Evolutionary conservation across 2,888 invertebrate genomes (phyloP).

Genomic region (Apamea epomidion): DNA sequence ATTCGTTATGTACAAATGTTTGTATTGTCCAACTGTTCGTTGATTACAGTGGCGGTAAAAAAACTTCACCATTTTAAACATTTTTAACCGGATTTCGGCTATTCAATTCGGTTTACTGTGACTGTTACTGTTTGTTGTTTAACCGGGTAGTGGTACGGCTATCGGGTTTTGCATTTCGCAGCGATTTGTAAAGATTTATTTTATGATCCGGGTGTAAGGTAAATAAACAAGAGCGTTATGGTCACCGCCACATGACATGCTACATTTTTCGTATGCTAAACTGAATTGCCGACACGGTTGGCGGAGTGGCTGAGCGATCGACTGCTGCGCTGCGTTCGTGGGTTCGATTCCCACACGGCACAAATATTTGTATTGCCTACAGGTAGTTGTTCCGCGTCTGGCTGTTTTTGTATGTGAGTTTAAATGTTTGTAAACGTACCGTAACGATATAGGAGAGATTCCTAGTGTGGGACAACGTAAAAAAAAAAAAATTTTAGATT

Average conservation of each 20-base stretch:
- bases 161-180: conserved; percentile 31
- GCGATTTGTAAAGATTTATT: conserved; percentile 32
- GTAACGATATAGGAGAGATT: too few species aligned
- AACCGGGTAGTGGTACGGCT: conserved; percentile 43
- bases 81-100: conserved; percentile 61
- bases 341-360: too few species aligned
- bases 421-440: too few species aligned
- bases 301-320: too few species aligned
- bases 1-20: conserved; percentile 69
- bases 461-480: too few species aligned
- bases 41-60: conserved; percentile 66
- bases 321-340: too few species aligned
- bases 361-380: too few species aligned
- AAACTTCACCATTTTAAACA: conserved; percentile 52
- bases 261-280: background rate
- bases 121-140: conserved; percentile 46
- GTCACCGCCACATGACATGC: background rate
- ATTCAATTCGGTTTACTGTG: conserved; percentile 53
- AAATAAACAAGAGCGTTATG: conserved; percentile 9
- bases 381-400: too few species aligned
- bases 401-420: too few species aligned
- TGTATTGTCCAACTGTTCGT: conserved; percentile 64
- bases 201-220: conserved; percentile 6
- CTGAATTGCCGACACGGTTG: too few species aligned
- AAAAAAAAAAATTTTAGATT: too few species aligned